These are phyloP conservation scores for Rhinoraja longicauda DNA, from an alignment of 2,797 vertebrate species.

Conservation along the genomic window DNA sequence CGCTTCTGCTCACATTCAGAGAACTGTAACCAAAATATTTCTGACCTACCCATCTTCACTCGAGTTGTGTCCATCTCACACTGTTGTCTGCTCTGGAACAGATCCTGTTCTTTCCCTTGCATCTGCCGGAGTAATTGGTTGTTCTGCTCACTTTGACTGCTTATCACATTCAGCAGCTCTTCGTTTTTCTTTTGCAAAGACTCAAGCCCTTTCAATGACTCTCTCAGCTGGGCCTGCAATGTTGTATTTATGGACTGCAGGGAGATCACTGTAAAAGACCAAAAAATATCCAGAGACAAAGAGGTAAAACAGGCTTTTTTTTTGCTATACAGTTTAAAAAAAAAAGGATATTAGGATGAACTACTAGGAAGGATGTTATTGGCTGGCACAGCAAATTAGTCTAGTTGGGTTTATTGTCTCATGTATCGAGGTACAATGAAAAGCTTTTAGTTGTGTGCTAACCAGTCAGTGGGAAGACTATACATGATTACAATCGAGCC, in stretches of 20 bases:
- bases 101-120: constrained; percentile 60
- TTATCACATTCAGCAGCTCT: constrained; percentile 61
- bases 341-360: no score
- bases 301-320: background rate
- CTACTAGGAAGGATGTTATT: no score
- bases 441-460: no score
- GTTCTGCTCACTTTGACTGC: constrained; percentile 61
- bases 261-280: constrained; percentile 56
- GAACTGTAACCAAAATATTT: background rate
- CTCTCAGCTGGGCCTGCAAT: constrained; percentile 67
- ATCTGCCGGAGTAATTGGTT: constrained; percentile 52
- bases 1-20: background rate
- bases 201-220: constrained; percentile 60
- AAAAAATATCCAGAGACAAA: background rate
- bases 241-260: constrained; percentile 62
- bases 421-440: no score
- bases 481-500: no score
- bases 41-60: constrained; percentile 62
- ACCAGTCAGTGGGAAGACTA: no score
- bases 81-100: constrained; percentile 61
- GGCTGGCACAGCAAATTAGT: background rate
- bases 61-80: constrained; percentile 56
- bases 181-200: constrained; percentile 67
- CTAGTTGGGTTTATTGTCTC: no score
- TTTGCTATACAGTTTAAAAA: no score